These are phyloP conservation scores for Oxystoma pomonae DNA, from an alignment of 2,888 invertebrate species.

Conservation along the genomic window DNA sequence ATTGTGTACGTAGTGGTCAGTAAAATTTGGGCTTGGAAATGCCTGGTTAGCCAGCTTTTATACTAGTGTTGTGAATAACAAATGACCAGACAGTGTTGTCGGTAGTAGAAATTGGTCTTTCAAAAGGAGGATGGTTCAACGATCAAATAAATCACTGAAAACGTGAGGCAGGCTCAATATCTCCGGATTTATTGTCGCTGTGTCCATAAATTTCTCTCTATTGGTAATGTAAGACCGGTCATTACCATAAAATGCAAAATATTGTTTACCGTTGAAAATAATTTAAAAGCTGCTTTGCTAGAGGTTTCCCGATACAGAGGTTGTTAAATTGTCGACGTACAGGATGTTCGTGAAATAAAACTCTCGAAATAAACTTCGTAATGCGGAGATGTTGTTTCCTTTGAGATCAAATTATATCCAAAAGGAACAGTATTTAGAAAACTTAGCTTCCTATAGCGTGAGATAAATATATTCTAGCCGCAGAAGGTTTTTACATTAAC, in stretches of 20 bases:
- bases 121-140: too few species aligned
- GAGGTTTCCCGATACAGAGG: too few species aligned
- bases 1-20: too few species aligned
- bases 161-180: not conserved
- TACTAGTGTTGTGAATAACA: too few species aligned
- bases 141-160: not conserved
- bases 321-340: too few species aligned
- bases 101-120: too few species aligned
- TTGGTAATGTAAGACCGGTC: not conserved
- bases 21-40: too few species aligned
- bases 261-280: not conserved
- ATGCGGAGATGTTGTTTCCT: not conserved
- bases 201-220: not conserved
- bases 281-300: not conserved
- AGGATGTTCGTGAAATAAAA: not conserved
- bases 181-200: not conserved
- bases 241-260: not conserved
- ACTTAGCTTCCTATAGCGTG: too few species aligned
- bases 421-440: not conserved
- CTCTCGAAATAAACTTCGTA: not conserved
- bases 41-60: too few species aligned
- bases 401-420: not conserved
- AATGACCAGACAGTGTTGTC: too few species aligned
- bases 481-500: too few species aligned
- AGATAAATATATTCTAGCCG: too few species aligned